Conservation (phyloP, 2,888 invertebrate species). For the Ferdinandea cuprea region DNA sequence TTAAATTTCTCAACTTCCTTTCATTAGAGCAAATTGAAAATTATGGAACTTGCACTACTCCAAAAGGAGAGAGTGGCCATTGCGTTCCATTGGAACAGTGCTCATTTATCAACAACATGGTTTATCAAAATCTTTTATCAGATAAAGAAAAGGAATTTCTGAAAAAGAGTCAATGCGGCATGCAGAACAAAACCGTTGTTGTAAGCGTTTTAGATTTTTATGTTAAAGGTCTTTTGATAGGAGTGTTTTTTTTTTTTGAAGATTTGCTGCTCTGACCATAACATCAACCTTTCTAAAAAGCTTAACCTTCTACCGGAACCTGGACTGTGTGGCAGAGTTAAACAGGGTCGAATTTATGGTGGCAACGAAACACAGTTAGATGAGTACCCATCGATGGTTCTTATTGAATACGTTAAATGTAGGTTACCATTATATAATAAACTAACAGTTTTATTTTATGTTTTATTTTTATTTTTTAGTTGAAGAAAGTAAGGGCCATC, state of each 20-base stretch:
- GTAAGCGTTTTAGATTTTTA: conserved; percentile 84
- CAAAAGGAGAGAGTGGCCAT: conserved; percentile 79
- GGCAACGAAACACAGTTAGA: conserved; percentile 86
- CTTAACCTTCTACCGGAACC: conserved; percentile 82
- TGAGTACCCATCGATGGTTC: conserved; percentile 86
- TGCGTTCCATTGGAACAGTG: conserved; percentile 80
- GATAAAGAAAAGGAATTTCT: conserved; percentile 83
- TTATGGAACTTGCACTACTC: conserved; percentile 80
- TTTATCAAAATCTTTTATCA: conserved; percentile 77
- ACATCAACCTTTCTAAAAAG: conserved; percentile 51
- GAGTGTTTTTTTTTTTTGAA: no score
- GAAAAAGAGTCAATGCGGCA: conserved; percentile 87
- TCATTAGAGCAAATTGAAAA: conserved; percentile 70
- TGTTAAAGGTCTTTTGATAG: background rate
- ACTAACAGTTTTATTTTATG: background rate
- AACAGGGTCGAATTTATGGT: conserved; percentile 86
- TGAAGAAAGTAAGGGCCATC: conserved; percentile 83
- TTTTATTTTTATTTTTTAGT: background rate
- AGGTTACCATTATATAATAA: no score
- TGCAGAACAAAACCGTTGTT: conserved; percentile 85
- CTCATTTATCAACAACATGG: conserved; percentile 78
- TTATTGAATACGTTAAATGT: conserved; percentile 84
- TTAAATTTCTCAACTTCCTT: no score
- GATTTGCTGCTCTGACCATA: conserved; percentile 81
- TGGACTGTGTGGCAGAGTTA: conserved; percentile 84